Base-by-base conservation (phyloP, 2,888 invertebrate genomes). In the Athetis lepigone region DNA sequence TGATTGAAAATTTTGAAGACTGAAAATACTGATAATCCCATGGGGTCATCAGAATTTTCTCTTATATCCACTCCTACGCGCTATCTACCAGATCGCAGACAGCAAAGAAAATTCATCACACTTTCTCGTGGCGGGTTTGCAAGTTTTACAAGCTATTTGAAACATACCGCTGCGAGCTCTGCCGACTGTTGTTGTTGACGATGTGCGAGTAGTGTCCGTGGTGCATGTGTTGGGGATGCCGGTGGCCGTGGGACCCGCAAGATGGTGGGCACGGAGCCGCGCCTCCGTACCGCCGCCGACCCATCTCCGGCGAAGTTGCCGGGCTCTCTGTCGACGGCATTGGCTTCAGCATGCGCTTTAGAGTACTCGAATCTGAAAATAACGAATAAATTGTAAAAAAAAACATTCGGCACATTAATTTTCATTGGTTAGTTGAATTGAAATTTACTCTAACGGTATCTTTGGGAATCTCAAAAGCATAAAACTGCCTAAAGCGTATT, bases 321-420 rank as follows among this genome's bases (percentile, higher is more conserved):
- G 98, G 98, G 86, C 98, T 98, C 88, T 98, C 98, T 62, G 97
- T 97, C 79, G 98, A 98, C 23, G 98, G 98, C 97, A 99, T 98
- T 51, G 98, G 98, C 87, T 98, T 98, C 81, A 99, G 95, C 98
- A 99, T 98, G 75, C 98, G 96, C 91, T 99, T 98, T 81, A 99
- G 95, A 8, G 98, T 98, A 87, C 97, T 97, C 85, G 97, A 97
- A 91, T 98, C 98, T 91, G 23, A 29, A 68, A 66, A 13, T 21
- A 18, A 45, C 3, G 16, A 23, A 1, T 19, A 3, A 18, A 39
- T 43, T 50, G 13, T 33, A 39, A 33, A 66, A 43, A 9, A 37
- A n/a, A n/a, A n/a, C n/a, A n/a, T n/a, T n/a, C n/a, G n/a, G n/a
- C n/a, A n/a, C n/a, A n/a, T n/a, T n/a, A n/a, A n/a, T n/a, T n/a